Conservation (phyloP, 2,888 invertebrate genomes). For the Drosophila neutralis region DNA sequence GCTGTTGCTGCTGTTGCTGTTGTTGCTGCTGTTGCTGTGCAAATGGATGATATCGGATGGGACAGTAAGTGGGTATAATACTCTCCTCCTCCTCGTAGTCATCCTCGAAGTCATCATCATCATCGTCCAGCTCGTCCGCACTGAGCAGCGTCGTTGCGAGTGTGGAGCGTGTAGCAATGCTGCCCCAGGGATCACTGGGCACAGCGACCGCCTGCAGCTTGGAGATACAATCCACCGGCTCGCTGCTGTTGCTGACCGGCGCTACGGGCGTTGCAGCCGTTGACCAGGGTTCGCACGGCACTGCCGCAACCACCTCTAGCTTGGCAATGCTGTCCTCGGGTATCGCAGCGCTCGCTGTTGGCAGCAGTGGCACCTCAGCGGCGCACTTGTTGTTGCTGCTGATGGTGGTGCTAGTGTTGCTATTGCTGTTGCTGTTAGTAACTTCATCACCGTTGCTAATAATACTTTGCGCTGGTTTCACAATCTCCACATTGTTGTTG, state of each 20-base stretch:
- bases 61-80: conserved; percentile 84
- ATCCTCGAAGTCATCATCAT: conserved; percentile 85
- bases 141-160: conserved; percentile 84
- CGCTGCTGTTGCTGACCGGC: conserved; percentile 54
- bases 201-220: conserved; percentile 90
- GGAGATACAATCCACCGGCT: conserved; percentile 87
- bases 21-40: conserved; percentile 67
- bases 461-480: conserved; percentile 65
- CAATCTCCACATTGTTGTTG: conserved; percentile 57
- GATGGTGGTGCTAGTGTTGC: conserved; percentile 16
- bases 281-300: conserved; percentile 83
- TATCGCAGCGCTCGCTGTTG: conserved; percentile 79
- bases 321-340: conserved; percentile 84
- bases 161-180: conserved; percentile 84
- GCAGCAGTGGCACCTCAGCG: conserved; percentile 79
- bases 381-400: conserved; percentile 43
- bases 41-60: conserved; percentile 83
- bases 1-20: conserved; percentile 46
- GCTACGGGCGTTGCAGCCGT: conserved; percentile 55
- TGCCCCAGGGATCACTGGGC: conserved; percentile 87
- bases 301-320: conserved; percentile 84
- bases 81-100: conserved; percentile 85
- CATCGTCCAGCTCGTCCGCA: conserved; percentile 84
- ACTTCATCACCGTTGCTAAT: conserved; percentile 79
- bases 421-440: conserved; percentile 57